phyloP scores from a whole-genome alignment of 2,113 vertebrate genomes.

The Hoplias malabaricus region DNA sequence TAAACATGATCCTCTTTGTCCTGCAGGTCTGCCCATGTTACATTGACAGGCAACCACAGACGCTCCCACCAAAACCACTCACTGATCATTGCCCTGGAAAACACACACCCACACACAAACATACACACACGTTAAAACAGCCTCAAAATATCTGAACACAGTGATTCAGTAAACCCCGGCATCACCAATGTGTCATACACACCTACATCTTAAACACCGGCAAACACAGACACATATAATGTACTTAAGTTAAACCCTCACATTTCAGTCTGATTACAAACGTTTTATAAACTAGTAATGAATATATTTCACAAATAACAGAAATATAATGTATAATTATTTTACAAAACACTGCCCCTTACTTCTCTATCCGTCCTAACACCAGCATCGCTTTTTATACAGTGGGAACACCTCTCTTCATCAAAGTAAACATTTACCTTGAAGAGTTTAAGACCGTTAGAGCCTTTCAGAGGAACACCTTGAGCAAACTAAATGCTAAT shows the following conservation, averaged over 20 bases:
- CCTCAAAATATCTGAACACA: background rate
- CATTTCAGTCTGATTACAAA: too few relatives aligned
- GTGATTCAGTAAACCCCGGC: conserved; percentile 45
- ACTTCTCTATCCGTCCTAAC: background rate
- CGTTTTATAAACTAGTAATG: too few relatives aligned
- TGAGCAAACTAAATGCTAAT: conserved; percentile 78
- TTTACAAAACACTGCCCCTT: background rate
- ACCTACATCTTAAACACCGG: too few relatives aligned
- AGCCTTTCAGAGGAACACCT: conserved; percentile 74
- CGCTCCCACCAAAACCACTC: conserved; percentile 89
- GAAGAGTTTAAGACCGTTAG: conserved; percentile 83
- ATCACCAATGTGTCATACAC: conserved; percentile 55
- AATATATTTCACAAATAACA: background rate
- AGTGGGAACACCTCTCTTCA: background rate
- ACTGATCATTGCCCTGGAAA: conserved; percentile 53
- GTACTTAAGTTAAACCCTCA: too few relatives aligned
- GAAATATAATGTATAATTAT: background rate
- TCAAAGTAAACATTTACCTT: conserved; percentile 84
- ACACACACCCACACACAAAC: conserved; percentile 4
- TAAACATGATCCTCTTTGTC: conserved; percentile 79
- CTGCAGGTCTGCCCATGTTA: conserved; percentile 83
- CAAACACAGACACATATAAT: too few relatives aligned
- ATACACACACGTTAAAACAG: background rate
- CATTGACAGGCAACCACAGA: conserved; percentile 82
- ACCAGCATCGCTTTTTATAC: background rate